Conservation (phyloP, 1,140 invertebrate species). For the Lordiphosa collinella region DNA sequence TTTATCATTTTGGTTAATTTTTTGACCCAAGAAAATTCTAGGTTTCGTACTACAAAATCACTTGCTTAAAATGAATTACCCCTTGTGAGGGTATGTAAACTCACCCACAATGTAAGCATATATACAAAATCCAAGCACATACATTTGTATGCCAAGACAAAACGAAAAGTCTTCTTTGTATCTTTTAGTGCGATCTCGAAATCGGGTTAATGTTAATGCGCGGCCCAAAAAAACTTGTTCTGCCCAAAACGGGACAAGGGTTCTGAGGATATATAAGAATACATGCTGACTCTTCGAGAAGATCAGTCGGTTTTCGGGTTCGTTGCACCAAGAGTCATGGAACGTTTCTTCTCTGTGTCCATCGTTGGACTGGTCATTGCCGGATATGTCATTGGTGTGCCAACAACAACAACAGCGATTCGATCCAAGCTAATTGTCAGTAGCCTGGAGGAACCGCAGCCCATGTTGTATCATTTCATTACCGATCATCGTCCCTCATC, state of each 20-base stretch:
- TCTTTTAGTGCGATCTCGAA: constrained; percentile 30
- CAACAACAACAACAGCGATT: background rate
- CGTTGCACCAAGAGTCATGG: background rate
- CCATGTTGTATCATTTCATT: constrained; percentile 46
- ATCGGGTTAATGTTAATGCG: constrained; percentile 69
- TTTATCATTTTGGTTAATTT: no score
- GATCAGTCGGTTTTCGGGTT: no score
- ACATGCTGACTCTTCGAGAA: constrained; percentile 2
- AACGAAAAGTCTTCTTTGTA: constrained; percentile 5
- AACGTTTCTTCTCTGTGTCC: background rate
- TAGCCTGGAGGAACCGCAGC: constrained; percentile 16
- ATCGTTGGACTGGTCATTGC: background rate
- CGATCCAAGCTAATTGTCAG: constrained; percentile 30
- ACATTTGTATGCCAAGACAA: background rate
- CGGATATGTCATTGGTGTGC: background rate
- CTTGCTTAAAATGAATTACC: no score
- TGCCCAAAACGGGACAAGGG: constrained; percentile 24
- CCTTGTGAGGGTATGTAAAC: no score
- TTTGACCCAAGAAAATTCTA: no score
- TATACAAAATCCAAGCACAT: background rate
- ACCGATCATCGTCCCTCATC: constrained; percentile 48
- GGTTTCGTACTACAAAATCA: no score
- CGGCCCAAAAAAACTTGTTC: constrained; percentile 53
- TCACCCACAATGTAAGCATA: constrained; percentile 2
- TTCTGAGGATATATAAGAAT: constrained; percentile 1